Evolutionary conservation across 2,113 vertebrate species (phyloP).

Genomic region (Nymphicus hollandicus): DNA sequence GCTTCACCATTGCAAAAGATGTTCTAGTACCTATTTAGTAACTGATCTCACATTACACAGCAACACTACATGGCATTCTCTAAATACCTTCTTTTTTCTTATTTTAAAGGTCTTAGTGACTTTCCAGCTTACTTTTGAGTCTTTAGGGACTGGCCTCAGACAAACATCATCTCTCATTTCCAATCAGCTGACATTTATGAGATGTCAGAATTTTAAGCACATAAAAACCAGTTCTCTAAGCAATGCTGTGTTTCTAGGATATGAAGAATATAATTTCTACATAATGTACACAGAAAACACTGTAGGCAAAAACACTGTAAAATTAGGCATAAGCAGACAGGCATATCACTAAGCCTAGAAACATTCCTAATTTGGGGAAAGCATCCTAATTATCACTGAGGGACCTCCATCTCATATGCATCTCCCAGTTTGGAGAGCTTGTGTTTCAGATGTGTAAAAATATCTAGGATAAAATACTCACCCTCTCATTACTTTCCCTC

Average conservation of each 20-base stretch:
- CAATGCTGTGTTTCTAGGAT: background rate
- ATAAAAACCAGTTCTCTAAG: background rate
- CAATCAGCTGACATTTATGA: background rate
- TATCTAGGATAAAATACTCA: background rate
- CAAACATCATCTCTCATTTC: background rate
- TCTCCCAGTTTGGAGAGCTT: background rate
- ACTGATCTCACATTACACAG: background rate
- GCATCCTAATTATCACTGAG: background rate
- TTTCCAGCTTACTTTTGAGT: background rate
- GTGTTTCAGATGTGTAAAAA: background rate
- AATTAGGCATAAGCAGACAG: background rate
- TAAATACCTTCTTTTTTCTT: background rate
- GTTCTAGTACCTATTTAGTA: background rate
- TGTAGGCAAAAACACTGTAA: background rate
- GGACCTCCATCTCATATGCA: background rate
- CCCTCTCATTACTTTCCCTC: background rate
- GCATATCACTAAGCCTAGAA: background rate
- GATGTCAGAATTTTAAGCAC: background rate
- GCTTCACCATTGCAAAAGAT: background rate
- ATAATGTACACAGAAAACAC: background rate
- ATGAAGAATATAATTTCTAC: background rate
- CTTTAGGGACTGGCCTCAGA: background rate
- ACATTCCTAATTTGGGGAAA: background rate
- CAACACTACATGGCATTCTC: background rate
- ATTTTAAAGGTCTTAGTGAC: background rate